Percentiles rank a stretch among this genome's conserved stretches.
These are phyloP conservation scores for Ichneumoninae sp. DNA, from an alignment of 2,888 invertebrate genomes.

Conservation along the genomic window DNA sequence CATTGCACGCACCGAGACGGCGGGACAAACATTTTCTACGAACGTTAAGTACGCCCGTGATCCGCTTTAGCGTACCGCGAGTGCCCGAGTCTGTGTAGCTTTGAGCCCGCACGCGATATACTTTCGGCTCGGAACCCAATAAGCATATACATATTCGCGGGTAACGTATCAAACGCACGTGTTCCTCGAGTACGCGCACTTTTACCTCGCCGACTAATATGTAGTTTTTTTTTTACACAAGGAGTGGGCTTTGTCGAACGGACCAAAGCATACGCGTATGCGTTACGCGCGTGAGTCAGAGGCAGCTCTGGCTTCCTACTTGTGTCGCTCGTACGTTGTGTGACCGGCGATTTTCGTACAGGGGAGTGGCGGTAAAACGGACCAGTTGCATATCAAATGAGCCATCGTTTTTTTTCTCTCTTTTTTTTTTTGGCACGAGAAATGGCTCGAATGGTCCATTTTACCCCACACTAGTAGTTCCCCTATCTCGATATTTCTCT, in stretches of 20 bases:
- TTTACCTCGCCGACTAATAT: not conserved
- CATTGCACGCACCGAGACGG: constrained; percentile 72
- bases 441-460: not conserved
- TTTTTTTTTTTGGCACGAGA: not conserved
- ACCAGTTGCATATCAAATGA: not conserved
- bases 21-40: constrained; percentile 71
- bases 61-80: constrained; percentile 34
- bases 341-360: not conserved
- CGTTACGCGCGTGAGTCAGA: constrained; percentile 51
- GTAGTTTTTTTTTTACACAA: constrained; percentile 13
- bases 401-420: not conserved
- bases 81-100: not conserved
- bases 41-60: constrained; percentile 52
- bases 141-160: not conserved
- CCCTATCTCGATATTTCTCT: constrained; percentile 28
- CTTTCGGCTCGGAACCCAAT: not conserved
- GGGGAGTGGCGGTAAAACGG: not conserved
- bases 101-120: constrained; percentile 36
- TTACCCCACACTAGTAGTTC: not conserved
- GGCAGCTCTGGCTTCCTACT: constrained; percentile 30
- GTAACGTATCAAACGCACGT: constrained; percentile 32
- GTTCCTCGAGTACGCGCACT: constrained; percentile 6
- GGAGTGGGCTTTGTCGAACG: constrained; percentile 26
- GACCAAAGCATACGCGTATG: constrained; percentile 10
- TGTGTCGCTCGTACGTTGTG: constrained; percentile 24